Evolutionary conservation across 1,140 invertebrate genomes (phyloP), one percentile per base, ranked within the genome.

Genomic region (Rhyzopertha dominica): DNA sequence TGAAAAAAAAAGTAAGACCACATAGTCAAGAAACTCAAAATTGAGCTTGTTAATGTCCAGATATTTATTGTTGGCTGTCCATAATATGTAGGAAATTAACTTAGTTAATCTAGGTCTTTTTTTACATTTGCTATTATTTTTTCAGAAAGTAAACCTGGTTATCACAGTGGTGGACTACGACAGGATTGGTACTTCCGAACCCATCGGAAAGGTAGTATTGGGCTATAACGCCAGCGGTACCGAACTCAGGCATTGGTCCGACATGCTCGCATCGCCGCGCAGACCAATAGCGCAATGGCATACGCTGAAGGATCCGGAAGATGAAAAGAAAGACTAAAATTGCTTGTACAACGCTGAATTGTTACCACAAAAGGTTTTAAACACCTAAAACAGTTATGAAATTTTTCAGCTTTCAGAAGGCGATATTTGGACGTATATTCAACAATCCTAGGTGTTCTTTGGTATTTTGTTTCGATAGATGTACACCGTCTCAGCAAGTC

Each of bases 91-190:
- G n/a, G n/a, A n/a, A n/a, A n/a, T n/a, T n/a, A n/a, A n/a, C n/a
- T n/a, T n/a, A n/a, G n/a, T n/a, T n/a, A n/a, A 39, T 24, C 4
- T 25, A 5, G 10, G 16, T 22, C 9, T 5, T 22, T 12, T 43
- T n/a, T n/a, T n/a, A n/a, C n/a, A n/a, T n/a, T n/a, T 36, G 26
- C 22, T 48, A 5, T 47, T 46, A 29, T 37, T 31, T 59, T 46
- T 71, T 74, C 47, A 99, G 95, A 99, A 99, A 92, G 95, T 99
- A 55, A 89, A 94, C 73, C 78, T 99, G 74, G 84, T 93, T 65
- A 88, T 99, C 58, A 99, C 96, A 36, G 96, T 99, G 56, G 95
- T 99, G 66, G 97, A 99, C 74, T 99, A 99, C 73, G 97, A 99
- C 79, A 89, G 96, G 70, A 98, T 99, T 70, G 96, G 96, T 32